These are phyloP conservation scores for Exocentrus adspersus DNA, from an alignment of 2,888 invertebrate genomes.

Conservation along the genomic window DNA sequence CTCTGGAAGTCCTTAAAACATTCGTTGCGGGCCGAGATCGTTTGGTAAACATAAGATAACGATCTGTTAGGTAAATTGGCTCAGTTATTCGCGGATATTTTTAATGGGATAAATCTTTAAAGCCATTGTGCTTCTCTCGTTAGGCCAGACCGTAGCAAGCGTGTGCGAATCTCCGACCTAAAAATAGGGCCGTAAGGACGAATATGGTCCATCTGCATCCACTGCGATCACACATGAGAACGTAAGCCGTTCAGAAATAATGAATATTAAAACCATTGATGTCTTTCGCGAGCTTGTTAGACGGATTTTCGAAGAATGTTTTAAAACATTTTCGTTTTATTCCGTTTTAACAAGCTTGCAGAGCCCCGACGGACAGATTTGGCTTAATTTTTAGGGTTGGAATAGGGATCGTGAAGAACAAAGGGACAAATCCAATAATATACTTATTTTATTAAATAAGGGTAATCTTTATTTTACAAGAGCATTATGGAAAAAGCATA, in stretches of 20 bases:
- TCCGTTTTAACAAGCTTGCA: conserved; percentile 37
- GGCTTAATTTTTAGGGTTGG: conserved; percentile 28
- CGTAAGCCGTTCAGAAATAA: conserved; percentile 59
- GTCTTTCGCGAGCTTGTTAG: conserved; percentile 56
- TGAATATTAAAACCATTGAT: conserved; percentile 63
- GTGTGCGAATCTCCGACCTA: conserved; percentile 30
- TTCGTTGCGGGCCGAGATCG: conserved; percentile 42
- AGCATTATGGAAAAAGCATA: too few relatives aligned
- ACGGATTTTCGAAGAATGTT: conserved; percentile 47
- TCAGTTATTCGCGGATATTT: conserved; percentile 61
- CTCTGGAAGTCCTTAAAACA: conserved; percentile 14
- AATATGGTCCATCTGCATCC: conserved; percentile 36
- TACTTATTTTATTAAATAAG: neutral
- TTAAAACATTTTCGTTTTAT: conserved; percentile 37
- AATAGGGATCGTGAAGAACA: neutral
- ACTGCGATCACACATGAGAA: conserved; percentile 59
- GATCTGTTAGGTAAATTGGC: conserved; percentile 62
- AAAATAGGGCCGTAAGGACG: conserved; percentile 34
- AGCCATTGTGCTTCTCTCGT: conserved; percentile 60
- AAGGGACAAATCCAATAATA: neutral
- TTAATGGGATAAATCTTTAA: conserved; percentile 61
- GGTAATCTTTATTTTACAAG: neutral
- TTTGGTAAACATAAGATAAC: conserved; percentile 59
- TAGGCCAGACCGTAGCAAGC: conserved; percentile 49
- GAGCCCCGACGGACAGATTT: conserved; percentile 25